These are phyloP conservation scores for Diadema setosum DNA, from an alignment of 35 echinoderm and acorn worm species.

Conservation along the genomic window DNA sequence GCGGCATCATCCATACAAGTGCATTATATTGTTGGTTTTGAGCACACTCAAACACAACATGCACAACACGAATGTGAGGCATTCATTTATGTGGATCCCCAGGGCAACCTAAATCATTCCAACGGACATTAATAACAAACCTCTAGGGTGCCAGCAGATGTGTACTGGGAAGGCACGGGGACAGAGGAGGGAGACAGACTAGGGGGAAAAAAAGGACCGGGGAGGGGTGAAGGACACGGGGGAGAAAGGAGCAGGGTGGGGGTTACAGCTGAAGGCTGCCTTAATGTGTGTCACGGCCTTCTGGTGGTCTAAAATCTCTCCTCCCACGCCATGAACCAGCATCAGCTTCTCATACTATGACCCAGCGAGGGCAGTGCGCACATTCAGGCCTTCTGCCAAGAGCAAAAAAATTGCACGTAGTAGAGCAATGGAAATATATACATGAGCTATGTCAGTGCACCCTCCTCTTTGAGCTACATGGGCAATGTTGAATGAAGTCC, in stretches of 20 bases:
- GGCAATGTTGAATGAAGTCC: not conserved
- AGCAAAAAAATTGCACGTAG: too few species aligned
- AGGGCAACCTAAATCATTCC: not conserved
- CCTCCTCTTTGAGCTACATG: not conserved
- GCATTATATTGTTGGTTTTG: too few species aligned
- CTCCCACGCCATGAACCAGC: too few species aligned
- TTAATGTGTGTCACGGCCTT: too few species aligned
- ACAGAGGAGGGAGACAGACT: not conserved
- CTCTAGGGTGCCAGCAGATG: not conserved
- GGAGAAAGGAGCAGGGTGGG: not conserved
- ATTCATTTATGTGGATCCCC: slow-evolving; percentile 5
- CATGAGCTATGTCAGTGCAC: too few species aligned
- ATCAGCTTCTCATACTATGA: not conserved
- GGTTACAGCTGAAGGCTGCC: not conserved
- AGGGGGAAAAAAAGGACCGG: not conserved
- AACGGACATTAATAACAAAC: not conserved
- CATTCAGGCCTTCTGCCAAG: not conserved
- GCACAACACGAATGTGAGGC: not conserved
- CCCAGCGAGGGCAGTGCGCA: slow-evolving; percentile 1
- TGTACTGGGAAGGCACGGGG: not conserved
- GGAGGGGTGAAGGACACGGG: not conserved
- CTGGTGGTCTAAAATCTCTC: too few species aligned
- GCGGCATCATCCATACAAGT: too few species aligned
- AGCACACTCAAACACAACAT: not conserved
- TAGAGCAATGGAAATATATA: too few species aligned